These are phyloP conservation scores for Oryzias sinensis DNA, from an alignment of 2,797 vertebrate genomes.

Conservation along the genomic window DNA sequence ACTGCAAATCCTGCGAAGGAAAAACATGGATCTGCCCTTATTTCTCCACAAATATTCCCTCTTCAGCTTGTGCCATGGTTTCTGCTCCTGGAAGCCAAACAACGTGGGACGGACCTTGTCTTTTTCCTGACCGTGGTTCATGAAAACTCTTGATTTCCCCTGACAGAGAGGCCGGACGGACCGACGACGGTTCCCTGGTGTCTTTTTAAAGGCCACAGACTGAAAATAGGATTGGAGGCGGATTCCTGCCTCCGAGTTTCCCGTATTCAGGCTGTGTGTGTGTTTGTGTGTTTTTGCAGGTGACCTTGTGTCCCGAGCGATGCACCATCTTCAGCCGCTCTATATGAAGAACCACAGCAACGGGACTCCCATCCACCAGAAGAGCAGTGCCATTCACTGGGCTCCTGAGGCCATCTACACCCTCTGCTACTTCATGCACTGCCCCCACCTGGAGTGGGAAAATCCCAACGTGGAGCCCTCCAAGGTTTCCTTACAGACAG, in stretches of 20 bases:
- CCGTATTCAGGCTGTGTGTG: background rate
- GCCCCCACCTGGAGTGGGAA: slow-evolving; percentile 97
- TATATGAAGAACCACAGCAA: slow-evolving; percentile 88
- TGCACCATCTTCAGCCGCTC: slow-evolving; percentile 94
- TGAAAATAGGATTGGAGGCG: slow-evolving; percentile 22
- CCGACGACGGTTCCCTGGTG: slow-evolving; percentile 29
- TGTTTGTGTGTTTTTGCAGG: slow-evolving; percentile 69
- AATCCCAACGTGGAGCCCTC: slow-evolving; percentile 94
- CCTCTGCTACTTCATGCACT: slow-evolving; percentile 99
- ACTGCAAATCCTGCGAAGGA: slow-evolving; percentile 8
- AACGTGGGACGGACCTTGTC: slow-evolving; percentile 36
- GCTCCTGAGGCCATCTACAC: slow-evolving; percentile 95
- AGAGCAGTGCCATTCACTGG: slow-evolving; percentile 88
- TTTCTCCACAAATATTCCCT: slow-evolving; percentile 60
- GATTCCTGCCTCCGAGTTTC: too few species aligned
- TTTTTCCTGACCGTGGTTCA: slow-evolving; percentile 35
- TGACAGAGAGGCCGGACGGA: slow-evolving; percentile 31
- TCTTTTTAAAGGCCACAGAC: slow-evolving; percentile 42
- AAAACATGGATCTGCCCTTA: slow-evolving; percentile 43
- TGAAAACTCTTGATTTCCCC: slow-evolving; percentile 37
- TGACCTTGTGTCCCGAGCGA: slow-evolving; percentile 92
- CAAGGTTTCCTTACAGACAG: slow-evolving; percentile 90
- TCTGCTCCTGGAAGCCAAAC: slow-evolving; percentile 31
- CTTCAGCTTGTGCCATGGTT: slow-evolving; percentile 20
- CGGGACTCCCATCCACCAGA: slow-evolving; percentile 89